Base-by-base conservation (phyloP, 2,797 vertebrate species). In the Manis crassicaudata region DNA sequence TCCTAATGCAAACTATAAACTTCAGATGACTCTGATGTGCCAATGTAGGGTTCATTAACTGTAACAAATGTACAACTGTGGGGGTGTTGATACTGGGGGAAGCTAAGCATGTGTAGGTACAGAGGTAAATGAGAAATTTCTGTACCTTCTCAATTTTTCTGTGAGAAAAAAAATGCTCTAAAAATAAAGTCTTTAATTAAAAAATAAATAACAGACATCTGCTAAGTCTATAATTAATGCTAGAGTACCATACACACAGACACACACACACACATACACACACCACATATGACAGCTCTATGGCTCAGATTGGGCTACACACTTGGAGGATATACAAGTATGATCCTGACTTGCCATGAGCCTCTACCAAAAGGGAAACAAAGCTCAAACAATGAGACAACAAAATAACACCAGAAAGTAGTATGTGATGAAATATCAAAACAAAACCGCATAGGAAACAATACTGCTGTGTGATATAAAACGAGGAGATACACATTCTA, bases 231-330 rank as follows among this genome's bases (percentile, higher is more conserved):
- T 35, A 37, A 23, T 63, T 94, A 23, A 20, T 37, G 58, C 7
- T 58, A 83, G 13, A 46, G 16, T 72, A 35, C 2, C 7, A 32
- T 16, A 9, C 32, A 63, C 18, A 50, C 37, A 40, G 37, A 40
- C 37, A 40, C 37, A 40, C 37, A 40, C 0, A 35, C 32, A 12
- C 27, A 54, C 29, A 46, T 27, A 17, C 32, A 73, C 17, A 46
- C 3, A 82, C 0, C 2, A 29, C 12, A n/a, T 7, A 7, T 1
- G 35, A 52, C 11, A 62, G 6, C 50, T 79, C 29, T 43, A 20
- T 32, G 72, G 0, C n/a, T 94, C 60, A 29, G n/a, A 82, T 0
- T 32, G 58, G 37, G 5, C 2, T 43, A 62, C 1, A 0, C 62
- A 32, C 18, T 23, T 84, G 6, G 13, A 86, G 32, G n/a, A 35